These are phyloP conservation scores for Epinephelus fuscoguttatus DNA, from an alignment of 2,113 vertebrate species.

Conservation along the genomic window DNA sequence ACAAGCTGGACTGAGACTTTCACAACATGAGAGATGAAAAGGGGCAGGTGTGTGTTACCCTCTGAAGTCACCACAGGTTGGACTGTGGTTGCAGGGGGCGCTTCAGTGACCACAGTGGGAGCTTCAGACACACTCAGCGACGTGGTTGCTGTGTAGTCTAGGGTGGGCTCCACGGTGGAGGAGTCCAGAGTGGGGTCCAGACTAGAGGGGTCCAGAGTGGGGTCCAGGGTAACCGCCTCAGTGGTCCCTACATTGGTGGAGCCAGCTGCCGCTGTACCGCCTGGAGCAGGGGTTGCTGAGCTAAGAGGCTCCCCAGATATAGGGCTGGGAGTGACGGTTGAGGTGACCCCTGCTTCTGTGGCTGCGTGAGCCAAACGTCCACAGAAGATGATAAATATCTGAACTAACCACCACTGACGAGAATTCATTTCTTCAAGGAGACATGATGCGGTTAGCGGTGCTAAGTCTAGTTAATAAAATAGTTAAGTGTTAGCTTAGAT, in stretches of 20 bases:
- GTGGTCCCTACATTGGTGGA: not conserved
- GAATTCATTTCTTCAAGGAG: slow-evolving; percentile 55
- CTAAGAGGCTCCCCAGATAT: not conserved
- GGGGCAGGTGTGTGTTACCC: slow-evolving; percentile 35
- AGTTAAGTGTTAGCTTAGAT: not conserved
- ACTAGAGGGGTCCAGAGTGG: not conserved
- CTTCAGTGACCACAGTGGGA: slow-evolving; percentile 5
- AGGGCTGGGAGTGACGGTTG: not conserved
- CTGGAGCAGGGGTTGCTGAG: slow-evolving; percentile 48
- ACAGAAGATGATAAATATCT: slow-evolving; percentile 32
- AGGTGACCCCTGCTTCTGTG: slow-evolving; percentile 19
- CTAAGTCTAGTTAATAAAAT: not conserved
- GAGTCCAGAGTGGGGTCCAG: not conserved
- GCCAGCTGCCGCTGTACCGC: not conserved
- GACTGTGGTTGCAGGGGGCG: slow-evolving; percentile 20
- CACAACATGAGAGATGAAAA: not conserved
- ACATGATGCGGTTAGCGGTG: not conserved
- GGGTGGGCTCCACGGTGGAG: too few species aligned
- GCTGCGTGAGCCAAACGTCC: slow-evolving; percentile 24
- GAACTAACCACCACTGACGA: not conserved
- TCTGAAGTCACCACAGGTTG: not conserved
- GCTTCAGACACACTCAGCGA: not conserved
- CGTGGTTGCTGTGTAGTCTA: not conserved
- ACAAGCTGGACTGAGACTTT: not conserved
- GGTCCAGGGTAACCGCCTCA: not conserved